Evolutionary conservation across 2,797 vertebrate species (phyloP), one percentile per base, ranked within the genome.

Genomic region (Halcyon smyrnensis): DNA sequence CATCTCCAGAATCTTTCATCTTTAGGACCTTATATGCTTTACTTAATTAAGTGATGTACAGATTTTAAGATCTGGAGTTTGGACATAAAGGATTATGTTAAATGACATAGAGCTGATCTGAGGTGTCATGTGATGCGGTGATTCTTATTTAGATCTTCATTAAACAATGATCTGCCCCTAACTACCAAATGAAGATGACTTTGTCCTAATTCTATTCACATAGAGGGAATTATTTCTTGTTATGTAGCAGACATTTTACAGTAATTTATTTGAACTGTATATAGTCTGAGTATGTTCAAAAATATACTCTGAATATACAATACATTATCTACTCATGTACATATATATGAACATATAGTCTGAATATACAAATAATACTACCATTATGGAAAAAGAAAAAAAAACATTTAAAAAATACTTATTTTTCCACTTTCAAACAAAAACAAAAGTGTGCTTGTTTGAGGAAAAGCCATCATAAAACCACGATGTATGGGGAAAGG

Each of bases 1-100:
- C 46, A 91, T 69, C 67, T 90, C 24, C 50, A 76, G 41, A 57
- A 95, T 73, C 89, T 97, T 95, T 97, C 60, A 95, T 96, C 87
- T 90, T 89, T 51, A 36, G 56, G 91, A 71, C 37, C 60, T 34
- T 74, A 28, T 84, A 71, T 82, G 36, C 15, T 57, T 96, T 91
- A 54, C 82, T 94, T 93, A 93, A 95, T 96, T 97, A 92, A 97
- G 30, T 68, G 77, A 46, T 84, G 12, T 79, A 68, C 69, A 77
- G 41, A 63, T 74, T 96, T 94, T 88, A 83, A 75, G 64, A 93
- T 84, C 45, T 63, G 37, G 25, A 82, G 45, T 81, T 74, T 60
- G 56, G 80, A 77, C 84, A 46, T 71, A 63, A 94, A 84, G 46
- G 46, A 92, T 87, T 70, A 76, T 59, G 23, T 75, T 87, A 84